Percentiles rank a stretch among this genome's conserved stretches.
Conservation (phyloP, 2,797 vertebrate species). For the Oceanodroma leucorhoa region DNA sequence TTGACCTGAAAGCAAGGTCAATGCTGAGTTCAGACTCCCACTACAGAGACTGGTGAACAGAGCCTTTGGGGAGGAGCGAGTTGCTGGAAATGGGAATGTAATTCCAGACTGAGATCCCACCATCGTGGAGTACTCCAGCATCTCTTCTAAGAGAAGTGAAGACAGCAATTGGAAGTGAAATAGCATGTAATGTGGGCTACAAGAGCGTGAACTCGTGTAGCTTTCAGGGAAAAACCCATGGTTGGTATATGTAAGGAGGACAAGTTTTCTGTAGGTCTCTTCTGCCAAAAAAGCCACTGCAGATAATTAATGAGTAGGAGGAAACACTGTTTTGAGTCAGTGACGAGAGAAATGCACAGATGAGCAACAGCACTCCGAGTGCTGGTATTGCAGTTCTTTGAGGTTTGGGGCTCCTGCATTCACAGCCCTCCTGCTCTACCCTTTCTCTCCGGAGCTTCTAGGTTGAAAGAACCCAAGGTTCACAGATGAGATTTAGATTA, state of each 20-base stretch:
- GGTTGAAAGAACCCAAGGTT: background rate
- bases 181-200: accelerated
- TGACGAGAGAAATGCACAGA: accelerated
- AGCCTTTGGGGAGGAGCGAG: background rate
- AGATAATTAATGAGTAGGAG: background rate
- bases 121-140: background rate
- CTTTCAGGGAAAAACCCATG: accelerated
- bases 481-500: background rate
- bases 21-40: background rate
- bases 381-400: background rate
- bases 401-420: background rate
- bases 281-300: background rate
- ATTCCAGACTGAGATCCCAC: background rate
- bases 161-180: background rate
- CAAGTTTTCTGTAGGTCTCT: background rate
- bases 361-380: accelerated
- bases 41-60: background rate
- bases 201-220: accelerated
- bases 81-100: background rate
- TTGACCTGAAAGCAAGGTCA: background rate
- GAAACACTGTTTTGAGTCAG: accelerated
- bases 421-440: background rate
- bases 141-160: background rate
- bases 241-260: background rate
- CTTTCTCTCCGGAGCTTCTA: background rate